Percentiles rank a stretch among this genome's conserved stretches.
Conservation (phyloP, 1,140 invertebrate species). For the Lepidurus packardi region DNA sequence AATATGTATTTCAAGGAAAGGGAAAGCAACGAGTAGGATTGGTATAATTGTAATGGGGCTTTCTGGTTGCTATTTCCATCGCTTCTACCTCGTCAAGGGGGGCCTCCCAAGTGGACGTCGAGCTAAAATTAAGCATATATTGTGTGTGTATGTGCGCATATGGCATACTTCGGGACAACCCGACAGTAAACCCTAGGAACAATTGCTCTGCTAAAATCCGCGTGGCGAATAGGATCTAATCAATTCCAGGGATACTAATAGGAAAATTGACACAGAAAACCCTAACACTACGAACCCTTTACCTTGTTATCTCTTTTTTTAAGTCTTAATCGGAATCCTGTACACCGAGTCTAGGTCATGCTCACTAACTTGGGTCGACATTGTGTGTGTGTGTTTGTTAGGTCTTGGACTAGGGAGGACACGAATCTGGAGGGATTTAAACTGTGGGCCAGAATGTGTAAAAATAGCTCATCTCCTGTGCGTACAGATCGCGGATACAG, state of each 20-base stretch:
- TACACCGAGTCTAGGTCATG: no score
- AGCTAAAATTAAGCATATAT: constrained; percentile 16
- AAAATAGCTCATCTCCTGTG: neutral
- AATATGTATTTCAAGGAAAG: neutral
- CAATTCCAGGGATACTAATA: no score
- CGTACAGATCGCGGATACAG: constrained; percentile 11
- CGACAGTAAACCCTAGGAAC: neutral
- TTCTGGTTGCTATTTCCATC: neutral
- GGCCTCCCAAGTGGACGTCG: constrained; percentile 12
- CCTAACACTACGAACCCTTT: no score
- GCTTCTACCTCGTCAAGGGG: constrained; percentile 8
- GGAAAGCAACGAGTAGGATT: neutral
- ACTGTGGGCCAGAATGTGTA: neutral
- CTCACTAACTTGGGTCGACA: neutral
- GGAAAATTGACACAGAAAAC: no score
- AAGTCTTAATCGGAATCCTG: no score
- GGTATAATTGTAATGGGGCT: neutral
- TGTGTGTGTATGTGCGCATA: neutral
- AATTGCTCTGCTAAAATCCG: neutral
- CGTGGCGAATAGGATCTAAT: no score
- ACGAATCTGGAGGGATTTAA: neutral
- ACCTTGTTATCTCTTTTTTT: no score
- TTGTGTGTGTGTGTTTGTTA: neutral
- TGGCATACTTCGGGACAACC: constrained; percentile 17
- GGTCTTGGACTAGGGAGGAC: neutral